A percentile compares a stretch with the other conserved stretches of the same genome.
Conservation (phyloP, 2,113 vertebrate genomes). For the Bettongia penicillata region DNA sequence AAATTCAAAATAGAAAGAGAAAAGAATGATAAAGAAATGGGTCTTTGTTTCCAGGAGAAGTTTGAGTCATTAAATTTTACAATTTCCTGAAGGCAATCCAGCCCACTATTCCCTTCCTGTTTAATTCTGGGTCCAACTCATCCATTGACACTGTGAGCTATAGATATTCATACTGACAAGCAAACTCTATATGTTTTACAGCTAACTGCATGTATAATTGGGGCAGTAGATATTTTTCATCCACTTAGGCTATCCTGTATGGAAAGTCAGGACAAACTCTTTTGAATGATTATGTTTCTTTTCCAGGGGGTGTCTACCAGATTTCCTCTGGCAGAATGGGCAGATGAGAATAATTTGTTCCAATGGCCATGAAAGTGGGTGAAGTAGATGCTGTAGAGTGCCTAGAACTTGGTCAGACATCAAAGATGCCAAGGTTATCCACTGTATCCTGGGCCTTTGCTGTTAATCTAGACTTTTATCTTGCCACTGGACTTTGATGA, state of each 20-base stretch:
- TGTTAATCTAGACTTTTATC: not conserved
- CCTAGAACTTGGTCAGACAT: too few relatives aligned
- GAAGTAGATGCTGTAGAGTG: too few relatives aligned
- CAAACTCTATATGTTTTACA: not conserved
- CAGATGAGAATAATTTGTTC: too few relatives aligned
- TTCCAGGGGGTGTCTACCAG: not conserved
- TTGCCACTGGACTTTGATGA: not conserved
- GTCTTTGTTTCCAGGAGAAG: too few relatives aligned
- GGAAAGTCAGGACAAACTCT: not conserved
- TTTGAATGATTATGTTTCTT: not conserved
- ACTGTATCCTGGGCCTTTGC: too few relatives aligned
- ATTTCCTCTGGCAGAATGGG: too few relatives aligned
- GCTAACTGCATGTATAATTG: not conserved
- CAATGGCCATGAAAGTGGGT: too few relatives aligned
- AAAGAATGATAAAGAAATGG: not conserved
- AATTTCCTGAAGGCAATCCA: too few relatives aligned
- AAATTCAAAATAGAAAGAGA: not conserved
- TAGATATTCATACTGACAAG: not conserved
- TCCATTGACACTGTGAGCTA: too few relatives aligned
- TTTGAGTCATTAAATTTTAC: not conserved
- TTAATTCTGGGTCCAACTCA: not conserved
- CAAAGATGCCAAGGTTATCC: too few relatives aligned
- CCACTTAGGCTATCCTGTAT: not conserved
- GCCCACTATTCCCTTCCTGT: not conserved
- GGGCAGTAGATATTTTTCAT: not conserved